Evolutionary conservation across 2,888 invertebrate species (phyloP).

Genomic region (Lasioglossum marginatum): DNA sequence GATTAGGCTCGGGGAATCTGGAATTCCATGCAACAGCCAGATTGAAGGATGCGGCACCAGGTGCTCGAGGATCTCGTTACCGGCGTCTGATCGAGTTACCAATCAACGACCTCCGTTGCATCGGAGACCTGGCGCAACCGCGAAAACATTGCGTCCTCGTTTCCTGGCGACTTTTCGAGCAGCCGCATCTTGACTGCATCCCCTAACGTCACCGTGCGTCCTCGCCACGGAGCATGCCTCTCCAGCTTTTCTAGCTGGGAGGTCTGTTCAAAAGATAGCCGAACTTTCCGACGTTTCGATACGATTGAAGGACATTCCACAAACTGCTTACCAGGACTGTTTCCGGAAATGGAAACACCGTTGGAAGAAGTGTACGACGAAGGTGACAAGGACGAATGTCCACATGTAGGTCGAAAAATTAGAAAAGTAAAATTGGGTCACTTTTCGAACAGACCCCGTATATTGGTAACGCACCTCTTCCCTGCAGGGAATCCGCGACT

Average conservation of each 20-base stretch:
- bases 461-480: background rate
- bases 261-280: background rate
- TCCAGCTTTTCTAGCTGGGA: background rate
- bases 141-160: background rate
- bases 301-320: background rate
- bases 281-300: background rate
- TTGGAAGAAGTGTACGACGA: background rate
- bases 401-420: background rate
- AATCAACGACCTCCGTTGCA: conserved; percentile 6
- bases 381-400: no score
- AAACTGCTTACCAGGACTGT: background rate
- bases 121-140: background rate
- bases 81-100: conserved; percentile 6
- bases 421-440: background rate
- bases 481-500: background rate
- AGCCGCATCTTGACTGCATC: background rate
- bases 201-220: background rate
- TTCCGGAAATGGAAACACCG: background rate
- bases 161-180: background rate
- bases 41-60: conserved; percentile 1
- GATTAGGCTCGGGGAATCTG: background rate
- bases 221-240: background rate
- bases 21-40: background rate
- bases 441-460: background rate
- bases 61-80: background rate